These are phyloP conservation scores for Ceramica pisi DNA, from an alignment of 2,888 invertebrate genomes.

Conservation along the genomic window DNA sequence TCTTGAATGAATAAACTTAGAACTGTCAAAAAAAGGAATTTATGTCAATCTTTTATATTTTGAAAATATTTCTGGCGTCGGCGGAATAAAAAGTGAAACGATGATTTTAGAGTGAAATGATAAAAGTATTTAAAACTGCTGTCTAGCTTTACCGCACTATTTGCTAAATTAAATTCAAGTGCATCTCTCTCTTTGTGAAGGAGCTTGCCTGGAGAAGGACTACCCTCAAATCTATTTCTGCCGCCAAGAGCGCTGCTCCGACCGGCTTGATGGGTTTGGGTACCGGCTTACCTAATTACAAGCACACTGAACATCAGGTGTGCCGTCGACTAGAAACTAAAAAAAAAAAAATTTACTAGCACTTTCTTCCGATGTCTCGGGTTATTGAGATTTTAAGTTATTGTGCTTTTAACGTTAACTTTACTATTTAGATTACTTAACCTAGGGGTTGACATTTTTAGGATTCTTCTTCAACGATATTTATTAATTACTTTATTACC, in stretches of 20 bases:
- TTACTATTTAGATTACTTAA: neutral
- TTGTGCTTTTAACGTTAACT: neutral
- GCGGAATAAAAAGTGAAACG: neutral
- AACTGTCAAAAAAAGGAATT: conserved; percentile 2
- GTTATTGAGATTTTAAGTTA: neutral
- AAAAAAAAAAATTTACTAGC: neutral
- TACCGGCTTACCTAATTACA: conserved; percentile 4
- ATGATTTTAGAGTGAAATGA: neutral
- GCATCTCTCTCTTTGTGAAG: neutral
- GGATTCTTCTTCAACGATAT: neutral
- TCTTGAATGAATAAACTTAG: neutral
- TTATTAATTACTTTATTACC: neutral
- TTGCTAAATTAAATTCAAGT: neutral
- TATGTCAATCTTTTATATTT: neutral
- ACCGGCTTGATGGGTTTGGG: neutral
- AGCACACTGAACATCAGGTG: neutral
- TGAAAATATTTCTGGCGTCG: neutral
- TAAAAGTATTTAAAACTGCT: neutral
- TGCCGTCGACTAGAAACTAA: neutral
- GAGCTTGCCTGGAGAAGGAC: conserved; percentile 4
- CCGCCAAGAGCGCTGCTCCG: neutral
- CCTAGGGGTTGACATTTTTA: neutral
- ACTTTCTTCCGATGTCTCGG: neutral
- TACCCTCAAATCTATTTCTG: conserved; percentile 10
- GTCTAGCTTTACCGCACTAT: neutral